phyloP scores from a whole-genome alignment of 64 coral and sea anemone species.

The Dendronephthya gigantea region DNA sequence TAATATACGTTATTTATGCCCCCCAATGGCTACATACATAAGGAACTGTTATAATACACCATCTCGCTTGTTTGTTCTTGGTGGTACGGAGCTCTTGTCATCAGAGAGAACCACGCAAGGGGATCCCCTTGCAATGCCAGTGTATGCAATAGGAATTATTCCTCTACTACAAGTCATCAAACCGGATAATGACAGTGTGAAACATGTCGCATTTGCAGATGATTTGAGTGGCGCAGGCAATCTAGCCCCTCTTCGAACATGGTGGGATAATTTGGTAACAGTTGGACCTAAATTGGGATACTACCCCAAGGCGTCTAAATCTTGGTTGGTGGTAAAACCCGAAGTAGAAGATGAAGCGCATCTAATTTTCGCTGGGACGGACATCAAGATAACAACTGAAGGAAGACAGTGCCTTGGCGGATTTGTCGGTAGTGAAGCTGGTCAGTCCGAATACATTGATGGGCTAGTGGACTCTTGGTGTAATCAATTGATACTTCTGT shows the following conservation, averaged over 20 bases:
- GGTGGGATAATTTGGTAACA: slow-evolving; percentile 30
- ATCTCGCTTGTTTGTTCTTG: slow-evolving; percentile 41
- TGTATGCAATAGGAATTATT: slow-evolving; percentile 30
- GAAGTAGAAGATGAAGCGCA: background rate
- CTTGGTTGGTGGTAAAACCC: slow-evolving; percentile 30
- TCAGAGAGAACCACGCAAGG: slow-evolving; percentile 43
- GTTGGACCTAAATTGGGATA: slow-evolving; percentile 42
- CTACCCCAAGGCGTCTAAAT: slow-evolving; percentile 38
- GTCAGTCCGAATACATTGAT: background rate
- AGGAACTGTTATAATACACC: slow-evolving; percentile 48
- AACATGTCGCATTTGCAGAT: slow-evolving; percentile 46
- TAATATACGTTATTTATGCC: slow-evolving; percentile 42
- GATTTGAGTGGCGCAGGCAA: slow-evolving; percentile 20
- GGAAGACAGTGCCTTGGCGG: slow-evolving; percentile 34
- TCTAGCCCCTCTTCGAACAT: background rate
- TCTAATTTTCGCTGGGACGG: background rate
- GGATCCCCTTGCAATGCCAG: slow-evolving; percentile 44
- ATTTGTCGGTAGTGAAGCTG: background rate
- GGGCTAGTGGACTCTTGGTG: slow-evolving; percentile 23
- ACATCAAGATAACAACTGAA: slow-evolving; percentile 36
- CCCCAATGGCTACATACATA: slow-evolving; percentile 39
- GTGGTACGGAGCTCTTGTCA: slow-evolving; percentile 32
- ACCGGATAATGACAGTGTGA: slow-evolving; percentile 11
- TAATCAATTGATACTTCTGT: slow-evolving; percentile 22
- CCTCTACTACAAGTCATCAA: too few relatives aligned